Conservation (phyloP, 1,140 invertebrate genomes). For the Scaptomyza pallida region DNA sequence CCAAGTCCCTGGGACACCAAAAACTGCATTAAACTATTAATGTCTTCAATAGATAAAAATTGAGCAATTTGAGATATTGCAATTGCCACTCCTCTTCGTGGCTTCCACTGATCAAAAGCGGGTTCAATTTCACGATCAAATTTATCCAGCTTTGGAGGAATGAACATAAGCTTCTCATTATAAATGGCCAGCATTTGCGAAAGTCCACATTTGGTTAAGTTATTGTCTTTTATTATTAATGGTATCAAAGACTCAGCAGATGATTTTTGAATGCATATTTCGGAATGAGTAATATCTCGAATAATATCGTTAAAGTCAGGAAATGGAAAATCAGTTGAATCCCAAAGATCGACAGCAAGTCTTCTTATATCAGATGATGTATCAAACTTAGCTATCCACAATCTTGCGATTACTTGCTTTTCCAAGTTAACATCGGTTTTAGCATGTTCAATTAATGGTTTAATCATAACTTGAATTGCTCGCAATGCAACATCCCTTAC, state of each 20-base stretch:
- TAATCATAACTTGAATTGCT: conserved; percentile 88
- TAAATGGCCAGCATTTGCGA: conserved; percentile 90
- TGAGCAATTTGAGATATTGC: conserved; percentile 90
- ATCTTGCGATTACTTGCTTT: conserved; percentile 87
- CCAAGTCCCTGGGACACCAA: conserved; percentile 94
- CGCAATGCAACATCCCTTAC: conserved; percentile 92
- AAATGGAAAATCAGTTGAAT: conserved; percentile 85
- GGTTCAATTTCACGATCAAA: conserved; percentile 95
- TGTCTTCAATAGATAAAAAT: conserved; percentile 86
- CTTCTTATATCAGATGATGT: conserved; percentile 88
- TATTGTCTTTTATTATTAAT: conserved; percentile 86
- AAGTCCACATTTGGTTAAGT: conserved; percentile 86
- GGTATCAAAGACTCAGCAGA: conserved; percentile 90
- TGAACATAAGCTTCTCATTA: conserved; percentile 90
- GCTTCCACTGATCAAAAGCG: conserved; percentile 93
- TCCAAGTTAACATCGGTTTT: conserved; percentile 86
- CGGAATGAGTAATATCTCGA: conserved; percentile 90
- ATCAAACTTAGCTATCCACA: conserved; percentile 93
- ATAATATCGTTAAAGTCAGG: conserved; percentile 88
- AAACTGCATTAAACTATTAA: conserved; percentile 90
- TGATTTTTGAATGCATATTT: conserved; percentile 91
- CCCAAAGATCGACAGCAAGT: conserved; percentile 89
- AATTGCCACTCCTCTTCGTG: conserved; percentile 93
- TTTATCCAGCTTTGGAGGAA: conserved; percentile 94
- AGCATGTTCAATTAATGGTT: conserved; percentile 88